phyloP scores from a whole-genome alignment of 2,888 invertebrate species.

The Hydraecia micacea region DNA sequence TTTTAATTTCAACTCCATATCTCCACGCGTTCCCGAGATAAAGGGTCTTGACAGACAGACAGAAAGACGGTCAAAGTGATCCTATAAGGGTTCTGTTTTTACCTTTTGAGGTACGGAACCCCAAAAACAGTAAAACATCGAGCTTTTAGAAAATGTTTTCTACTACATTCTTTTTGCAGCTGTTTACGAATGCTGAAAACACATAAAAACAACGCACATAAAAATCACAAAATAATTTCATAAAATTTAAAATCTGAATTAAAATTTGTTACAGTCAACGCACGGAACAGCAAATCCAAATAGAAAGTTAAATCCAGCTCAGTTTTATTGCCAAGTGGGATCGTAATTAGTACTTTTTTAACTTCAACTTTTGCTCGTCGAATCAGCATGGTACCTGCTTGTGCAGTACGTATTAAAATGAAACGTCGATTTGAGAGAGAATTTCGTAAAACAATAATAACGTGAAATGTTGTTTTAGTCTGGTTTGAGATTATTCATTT shows the following conservation, averaged over 20 bases:
- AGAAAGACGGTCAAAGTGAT: no score
- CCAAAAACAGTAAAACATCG: background rate
- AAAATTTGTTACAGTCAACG: conserved; percentile 4
- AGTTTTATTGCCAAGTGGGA: conserved; percentile 31
- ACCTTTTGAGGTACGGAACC: no score
- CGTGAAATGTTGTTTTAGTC: background rate
- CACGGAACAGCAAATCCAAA: conserved; percentile 26
- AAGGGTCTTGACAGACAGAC: no score
- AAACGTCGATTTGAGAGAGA: background rate
- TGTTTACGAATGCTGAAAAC: background rate
- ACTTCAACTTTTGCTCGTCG: conserved; percentile 22
- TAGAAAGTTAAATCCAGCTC: conserved; percentile 27
- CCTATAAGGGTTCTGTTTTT: no score
- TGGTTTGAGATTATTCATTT: background rate
- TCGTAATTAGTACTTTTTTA: conserved; percentile 40
- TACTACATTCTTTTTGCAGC: background rate
- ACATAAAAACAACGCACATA: background rate
- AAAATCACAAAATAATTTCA: background rate
- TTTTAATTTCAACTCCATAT: no score
- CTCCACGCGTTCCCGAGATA: no score
- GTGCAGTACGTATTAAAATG: background rate
- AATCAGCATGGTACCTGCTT: conserved; percentile 14
- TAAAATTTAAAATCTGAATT: background rate
- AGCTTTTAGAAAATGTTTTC: background rate
- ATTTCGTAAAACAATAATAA: background rate